phyloP scores from a whole-genome alignment of 2,113 vertebrate species.

The Mugil cephalus region DNA sequence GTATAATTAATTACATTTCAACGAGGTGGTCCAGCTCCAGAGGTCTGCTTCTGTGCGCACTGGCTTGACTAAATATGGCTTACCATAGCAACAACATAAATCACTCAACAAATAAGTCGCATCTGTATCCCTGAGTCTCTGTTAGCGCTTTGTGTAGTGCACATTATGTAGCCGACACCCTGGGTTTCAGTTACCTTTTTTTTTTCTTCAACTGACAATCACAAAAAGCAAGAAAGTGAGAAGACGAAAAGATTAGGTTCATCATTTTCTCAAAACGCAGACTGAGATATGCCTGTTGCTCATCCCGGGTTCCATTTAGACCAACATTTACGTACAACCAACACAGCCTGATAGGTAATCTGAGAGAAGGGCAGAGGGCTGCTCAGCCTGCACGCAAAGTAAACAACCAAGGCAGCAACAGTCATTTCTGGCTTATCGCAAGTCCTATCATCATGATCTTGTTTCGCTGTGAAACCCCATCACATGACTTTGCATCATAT shows the following conservation, averaged over 20 bases:
- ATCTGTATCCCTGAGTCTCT: neutral
- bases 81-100: conserved; percentile 9
- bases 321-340: conserved; percentile 1
- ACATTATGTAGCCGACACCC: neutral
- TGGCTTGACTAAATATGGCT: neutral
- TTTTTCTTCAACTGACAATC: neutral
- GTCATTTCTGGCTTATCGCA: conserved; percentile 30
- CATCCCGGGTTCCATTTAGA: conserved; percentile 17
- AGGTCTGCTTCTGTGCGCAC: neutral
- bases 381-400: neutral
- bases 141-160: neutral
- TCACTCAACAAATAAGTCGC: neutral
- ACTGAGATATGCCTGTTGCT: conserved; percentile 5
- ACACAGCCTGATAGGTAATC: conserved; percentile 34
- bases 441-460: conserved; percentile 57
- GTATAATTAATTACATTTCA: conserved; percentile 29
- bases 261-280: conserved; percentile 3
- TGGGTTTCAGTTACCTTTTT: neutral
- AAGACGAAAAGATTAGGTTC: neutral
- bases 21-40: conserved; percentile 10
- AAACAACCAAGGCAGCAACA: conserved; percentile 59
- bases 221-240: conserved; percentile 23
- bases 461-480: conserved; percentile 45
- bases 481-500: conserved; percentile 16
- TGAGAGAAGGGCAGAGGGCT: conserved; percentile 3